Percentiles rank a stretch among this genome's conserved stretches.
Evolutionary conservation across 2,113 vertebrate genomes (phyloP).

Genomic region (Symphodus melops): DNA sequence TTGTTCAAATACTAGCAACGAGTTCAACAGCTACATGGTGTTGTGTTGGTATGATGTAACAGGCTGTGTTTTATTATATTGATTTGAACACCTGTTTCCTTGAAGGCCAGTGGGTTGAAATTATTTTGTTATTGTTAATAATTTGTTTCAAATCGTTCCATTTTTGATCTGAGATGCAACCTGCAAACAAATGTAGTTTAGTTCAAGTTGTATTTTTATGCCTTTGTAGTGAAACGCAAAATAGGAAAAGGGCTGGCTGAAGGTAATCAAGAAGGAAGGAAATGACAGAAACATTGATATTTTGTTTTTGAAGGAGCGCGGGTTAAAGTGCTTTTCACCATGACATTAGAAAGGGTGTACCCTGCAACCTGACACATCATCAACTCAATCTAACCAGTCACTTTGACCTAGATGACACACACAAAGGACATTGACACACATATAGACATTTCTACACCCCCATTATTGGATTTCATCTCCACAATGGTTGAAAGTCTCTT

Average conservation of each 20-base stretch:
- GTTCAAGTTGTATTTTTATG: no score
- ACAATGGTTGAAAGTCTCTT: conserved; percentile 23
- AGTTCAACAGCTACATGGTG: background rate
- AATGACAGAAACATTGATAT: conserved; percentile 18
- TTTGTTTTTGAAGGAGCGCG: conserved; percentile 29
- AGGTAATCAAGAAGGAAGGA: conserved; percentile 44
- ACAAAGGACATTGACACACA: conserved; percentile 2
- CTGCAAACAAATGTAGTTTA: conserved; percentile 7
- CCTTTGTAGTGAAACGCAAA: background rate
- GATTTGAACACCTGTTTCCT: background rate
- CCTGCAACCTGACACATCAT: conserved; percentile 66
- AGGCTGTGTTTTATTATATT: background rate
- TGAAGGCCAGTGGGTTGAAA: background rate
- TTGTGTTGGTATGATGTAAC: background rate
- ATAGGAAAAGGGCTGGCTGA: conserved; percentile 1
- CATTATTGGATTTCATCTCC: conserved; percentile 32
- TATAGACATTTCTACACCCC: conserved; percentile 9
- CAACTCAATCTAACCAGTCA: conserved; percentile 43
- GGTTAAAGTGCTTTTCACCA: conserved; percentile 22
- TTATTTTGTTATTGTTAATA: no score
- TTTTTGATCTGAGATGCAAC: background rate
- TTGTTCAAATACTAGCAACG: conserved; percentile 5
- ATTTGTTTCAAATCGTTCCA: background rate
- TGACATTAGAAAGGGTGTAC: conserved; percentile 64
- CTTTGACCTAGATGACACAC: conserved; percentile 51